Conservation (phyloP, 1,140 invertebrate genomes). For the Pogonognathellus flavescens region DNA sequence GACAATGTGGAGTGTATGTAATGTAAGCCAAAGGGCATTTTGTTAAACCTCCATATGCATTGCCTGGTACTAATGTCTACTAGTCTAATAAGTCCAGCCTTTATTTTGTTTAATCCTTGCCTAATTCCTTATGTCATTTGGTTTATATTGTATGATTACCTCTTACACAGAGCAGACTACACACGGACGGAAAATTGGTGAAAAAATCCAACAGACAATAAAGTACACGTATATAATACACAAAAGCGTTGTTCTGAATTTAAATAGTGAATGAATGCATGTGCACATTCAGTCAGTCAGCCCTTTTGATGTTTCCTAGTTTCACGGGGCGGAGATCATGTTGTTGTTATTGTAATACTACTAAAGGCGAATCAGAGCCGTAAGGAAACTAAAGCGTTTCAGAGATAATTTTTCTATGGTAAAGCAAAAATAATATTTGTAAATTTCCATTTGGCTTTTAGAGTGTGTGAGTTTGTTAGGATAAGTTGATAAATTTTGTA, state of each 20-base stretch:
- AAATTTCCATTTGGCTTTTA: no score
- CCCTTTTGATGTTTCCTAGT: conserved; percentile 55
- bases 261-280: conserved; percentile 28
- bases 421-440: no score
- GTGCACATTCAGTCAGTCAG: background rate
- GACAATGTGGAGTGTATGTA: no score
- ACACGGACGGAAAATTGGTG: background rate
- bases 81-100: background rate
- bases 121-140: conserved; percentile 28
- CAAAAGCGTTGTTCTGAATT: background rate
- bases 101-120: conserved; percentile 20
- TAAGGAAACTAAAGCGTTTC: no score
- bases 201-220: background rate
- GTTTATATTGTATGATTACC: background rate
- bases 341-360: no score
- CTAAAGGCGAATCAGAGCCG: no score
- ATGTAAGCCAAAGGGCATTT: conserved; percentile 26
- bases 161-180: background rate
- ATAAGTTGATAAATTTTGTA: no score
- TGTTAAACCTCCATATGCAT: conserved; percentile 1
- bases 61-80: background rate
- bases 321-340: conserved; percentile 21
- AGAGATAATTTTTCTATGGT: no score
- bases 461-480: no score
- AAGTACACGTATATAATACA: background rate